Percentiles rank a stretch among this genome's conserved stretches.
phyloP scores from a whole-genome alignment of 2,113 vertebrate genomes.

The Haemorhous mexicanus region DNA sequence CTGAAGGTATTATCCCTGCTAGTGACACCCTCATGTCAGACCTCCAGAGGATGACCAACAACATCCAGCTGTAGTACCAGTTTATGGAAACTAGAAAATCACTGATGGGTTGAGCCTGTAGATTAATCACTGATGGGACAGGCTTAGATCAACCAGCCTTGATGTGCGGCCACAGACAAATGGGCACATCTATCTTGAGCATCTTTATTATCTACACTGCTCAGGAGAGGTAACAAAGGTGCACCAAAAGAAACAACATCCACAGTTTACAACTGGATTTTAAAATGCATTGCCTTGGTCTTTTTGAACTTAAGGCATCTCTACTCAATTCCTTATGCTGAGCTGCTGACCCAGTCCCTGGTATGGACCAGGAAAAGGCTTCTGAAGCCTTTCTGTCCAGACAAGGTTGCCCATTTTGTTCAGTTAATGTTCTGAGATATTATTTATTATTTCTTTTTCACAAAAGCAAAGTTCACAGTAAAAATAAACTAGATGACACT shows the following conservation, averaged over 20 bases:
- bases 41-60: background rate
- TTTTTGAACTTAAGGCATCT: background rate
- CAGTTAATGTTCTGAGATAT: background rate
- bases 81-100: background rate
- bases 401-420: background rate
- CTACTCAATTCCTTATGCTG: background rate
- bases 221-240: background rate
- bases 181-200: background rate
- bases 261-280: background rate
- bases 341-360: background rate
- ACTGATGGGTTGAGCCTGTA: background rate
- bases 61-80: background rate
- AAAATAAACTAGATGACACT: background rate
- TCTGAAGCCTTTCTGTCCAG: background rate
- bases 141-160: background rate
- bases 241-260: background rate
- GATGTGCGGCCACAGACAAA: background rate
- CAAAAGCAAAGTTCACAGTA: background rate
- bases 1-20: background rate
- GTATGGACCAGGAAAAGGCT: background rate
- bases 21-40: background rate
- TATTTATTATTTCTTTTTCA: background rate
- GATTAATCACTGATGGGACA: background rate
- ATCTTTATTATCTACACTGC: background rate
- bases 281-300: background rate